phyloP scores from a whole-genome alignment of 2,888 invertebrate genomes.

The Halocaridina rubra region DNA sequence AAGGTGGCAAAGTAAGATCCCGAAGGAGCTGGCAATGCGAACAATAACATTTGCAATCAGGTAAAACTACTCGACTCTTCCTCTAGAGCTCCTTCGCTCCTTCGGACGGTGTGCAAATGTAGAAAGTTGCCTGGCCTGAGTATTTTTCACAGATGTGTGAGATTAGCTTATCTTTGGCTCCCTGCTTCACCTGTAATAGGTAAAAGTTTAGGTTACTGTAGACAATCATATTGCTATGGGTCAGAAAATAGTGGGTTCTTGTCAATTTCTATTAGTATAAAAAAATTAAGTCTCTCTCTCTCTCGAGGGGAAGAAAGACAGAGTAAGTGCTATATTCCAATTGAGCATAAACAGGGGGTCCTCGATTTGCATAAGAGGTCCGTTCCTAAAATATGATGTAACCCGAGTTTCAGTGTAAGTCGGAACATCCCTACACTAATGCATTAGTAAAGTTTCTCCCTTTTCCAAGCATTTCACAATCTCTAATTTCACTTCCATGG shows the following conservation, averaged over 20 bases:
- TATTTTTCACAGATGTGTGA: slow-evolving; percentile 24
- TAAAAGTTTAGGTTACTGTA: background rate
- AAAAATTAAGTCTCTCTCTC: background rate
- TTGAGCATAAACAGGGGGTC: background rate
- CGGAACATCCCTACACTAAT: too few species aligned
- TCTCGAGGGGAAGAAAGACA: too few species aligned
- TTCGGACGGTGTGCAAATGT: slow-evolving; percentile 49
- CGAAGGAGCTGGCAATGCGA: background rate
- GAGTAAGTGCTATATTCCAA: too few species aligned
- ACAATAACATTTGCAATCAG: background rate
- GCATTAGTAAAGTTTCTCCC: too few species aligned
- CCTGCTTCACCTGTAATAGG: slow-evolving; percentile 42
- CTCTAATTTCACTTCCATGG: too few species aligned
- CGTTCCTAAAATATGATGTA: too few species aligned
- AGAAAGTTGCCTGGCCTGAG: slow-evolving; percentile 55
- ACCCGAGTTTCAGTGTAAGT: too few species aligned
- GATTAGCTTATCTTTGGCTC: slow-evolving; percentile 35
- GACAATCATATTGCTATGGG: background rate
- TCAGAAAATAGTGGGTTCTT: background rate
- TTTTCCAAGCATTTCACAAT: too few species aligned
- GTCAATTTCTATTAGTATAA: background rate
- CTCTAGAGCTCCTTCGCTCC: slow-evolving; percentile 32
- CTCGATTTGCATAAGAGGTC: too few species aligned
- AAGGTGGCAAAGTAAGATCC: background rate
- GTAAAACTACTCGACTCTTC: too few species aligned